Evolutionary conservation across 2,888 invertebrate genomes (phyloP).

Genomic region (Eulithis testata): DNA sequence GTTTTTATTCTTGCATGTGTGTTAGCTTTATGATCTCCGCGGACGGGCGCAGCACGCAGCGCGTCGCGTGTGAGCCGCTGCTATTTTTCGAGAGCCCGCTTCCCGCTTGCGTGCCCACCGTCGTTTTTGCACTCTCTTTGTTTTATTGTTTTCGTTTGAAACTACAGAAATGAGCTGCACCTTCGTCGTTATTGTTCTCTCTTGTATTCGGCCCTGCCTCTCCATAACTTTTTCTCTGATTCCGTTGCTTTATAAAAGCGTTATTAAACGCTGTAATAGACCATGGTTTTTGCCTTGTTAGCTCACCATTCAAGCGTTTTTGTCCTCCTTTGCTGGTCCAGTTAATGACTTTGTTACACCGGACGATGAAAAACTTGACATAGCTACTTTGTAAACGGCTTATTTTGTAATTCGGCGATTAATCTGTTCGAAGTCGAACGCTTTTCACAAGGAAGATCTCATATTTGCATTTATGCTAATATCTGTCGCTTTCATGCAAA

Average conservation of each 20-base stretch:
- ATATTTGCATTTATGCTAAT: conserved; percentile 82
- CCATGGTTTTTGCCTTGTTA: conserved; percentile 65
- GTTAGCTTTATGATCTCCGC: conserved; percentile 51
- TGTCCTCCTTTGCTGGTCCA: conserved; percentile 49
- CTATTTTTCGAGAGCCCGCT: conserved; percentile 74
- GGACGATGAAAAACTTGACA: conserved; percentile 51
- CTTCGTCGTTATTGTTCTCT: conserved; percentile 66
- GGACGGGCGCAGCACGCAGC: conserved; percentile 46
- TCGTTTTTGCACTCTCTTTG: conserved; percentile 74
- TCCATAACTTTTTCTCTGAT: conserved; percentile 56
- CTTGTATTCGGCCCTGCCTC: conserved; percentile 55
- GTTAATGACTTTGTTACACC: conserved; percentile 55
- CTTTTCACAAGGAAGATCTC: conserved; percentile 72
- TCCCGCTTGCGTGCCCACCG: conserved; percentile 71
- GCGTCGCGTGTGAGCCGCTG: conserved; percentile 65
- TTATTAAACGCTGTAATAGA: conserved; percentile 62
- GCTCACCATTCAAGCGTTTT: conserved; percentile 63
- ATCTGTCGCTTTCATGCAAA: conserved; percentile 78
- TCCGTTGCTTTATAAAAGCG: conserved; percentile 59
- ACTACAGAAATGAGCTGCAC: conserved; percentile 71
- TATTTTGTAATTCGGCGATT: conserved; percentile 57
- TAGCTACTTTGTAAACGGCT: conserved; percentile 52
- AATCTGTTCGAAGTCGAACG: conserved; percentile 48
- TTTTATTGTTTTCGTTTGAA: conserved; percentile 75
- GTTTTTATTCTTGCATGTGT: conserved; percentile 58